Base-by-base conservation (phyloP, 1,140 invertebrate genomes). In the Theocolax elegans region DNA sequence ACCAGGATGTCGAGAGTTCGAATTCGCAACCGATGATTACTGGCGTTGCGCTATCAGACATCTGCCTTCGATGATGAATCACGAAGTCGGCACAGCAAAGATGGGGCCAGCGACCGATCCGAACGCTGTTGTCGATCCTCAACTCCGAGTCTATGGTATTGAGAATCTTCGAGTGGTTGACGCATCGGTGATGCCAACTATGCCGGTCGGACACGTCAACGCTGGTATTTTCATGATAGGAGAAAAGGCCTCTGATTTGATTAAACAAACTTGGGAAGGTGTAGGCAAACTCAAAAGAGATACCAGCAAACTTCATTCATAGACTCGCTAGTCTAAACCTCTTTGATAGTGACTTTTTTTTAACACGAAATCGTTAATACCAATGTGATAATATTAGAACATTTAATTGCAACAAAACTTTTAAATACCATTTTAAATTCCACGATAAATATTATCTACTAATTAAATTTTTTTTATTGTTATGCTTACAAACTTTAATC, bases 211-310 rank as follows among this genome's bases (percentile, higher is more conserved):
- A 1, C 93, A 95, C 76, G 90, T 91, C 0, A 93, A 91, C 70
- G 92, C 91, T 0, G 89, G 90, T 0, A 89, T 92, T 3, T 89
- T 90, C 48, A 96, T 97, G 95, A 92, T 97, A 51, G 95, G 89
- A 0, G 95, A 97, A 81, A 95, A 94, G 79, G 93, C 88, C 0
- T 90, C 94, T 0, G 92, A 95, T 80, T 87, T 96, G 78, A 93
- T 97, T 29, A 92, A 91, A 49, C 38, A 76, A 66, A 75, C 59
- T 4, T 85, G 81, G 84, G 27, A 38, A 13, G 25, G 40, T n/a
- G 38, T 44, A 9, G 8, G 25, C 0, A 42, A 44, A 42, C 2
- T 53, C 51, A 54, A 17, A 35, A n/a, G n/a, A n/a, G n/a, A n/a
- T n/a, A n/a, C n/a, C n/a, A n/a, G n/a, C n/a, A n/a, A n/a, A n/a